Evolutionary conservation across 2,113 vertebrate species (phyloP), one percentile per base, ranked within the genome.

Genomic region (Arenaria interpres): DNA sequence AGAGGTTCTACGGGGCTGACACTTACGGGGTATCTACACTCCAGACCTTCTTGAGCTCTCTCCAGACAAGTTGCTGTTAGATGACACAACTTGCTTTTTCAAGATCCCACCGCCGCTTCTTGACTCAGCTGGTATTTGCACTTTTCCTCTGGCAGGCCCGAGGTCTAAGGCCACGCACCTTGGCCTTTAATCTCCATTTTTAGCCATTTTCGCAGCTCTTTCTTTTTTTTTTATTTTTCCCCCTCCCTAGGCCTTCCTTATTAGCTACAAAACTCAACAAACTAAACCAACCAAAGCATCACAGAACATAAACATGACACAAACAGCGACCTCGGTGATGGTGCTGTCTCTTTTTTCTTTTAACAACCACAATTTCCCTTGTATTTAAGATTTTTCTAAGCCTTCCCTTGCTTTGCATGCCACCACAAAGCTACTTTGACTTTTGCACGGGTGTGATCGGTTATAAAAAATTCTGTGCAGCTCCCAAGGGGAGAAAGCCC

Each of bases 51-150:
- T 69, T 46, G 88, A 95, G 93, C 76, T 18, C 45, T 4, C 33
- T 23, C 91, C 94, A 90, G 91, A 21, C 12, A 27, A 95, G 91
- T 92, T 53, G 72, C 73, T 94, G 50, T 0, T 14, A 66, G 7
- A 77, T 96, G 95, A 96, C 95, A 94, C 89, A 62, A 89, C 6
- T 62, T 96, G 94, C 94, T 93, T 96, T 96, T 96, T 93, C 64
- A 50, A 84, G 91, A 77, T 53, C 46, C 73, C 79, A 25, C 51
- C 41, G 3, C 71, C 4, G 2, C 28, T 4, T 86, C 95, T 77
- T 95, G 95, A 90, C 93, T 56, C 94, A 21, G 86, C 4, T 23
- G 90, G 92, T 23, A 97, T 96, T 86, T 30, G 1, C 91, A 81
- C 94, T 57, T 71, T 50, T 74, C 77, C 72, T 37, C 43, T 30